phyloP scores from a whole-genome alignment of 2,797 vertebrate species.

The Pipistrellus kuhlii region DNA sequence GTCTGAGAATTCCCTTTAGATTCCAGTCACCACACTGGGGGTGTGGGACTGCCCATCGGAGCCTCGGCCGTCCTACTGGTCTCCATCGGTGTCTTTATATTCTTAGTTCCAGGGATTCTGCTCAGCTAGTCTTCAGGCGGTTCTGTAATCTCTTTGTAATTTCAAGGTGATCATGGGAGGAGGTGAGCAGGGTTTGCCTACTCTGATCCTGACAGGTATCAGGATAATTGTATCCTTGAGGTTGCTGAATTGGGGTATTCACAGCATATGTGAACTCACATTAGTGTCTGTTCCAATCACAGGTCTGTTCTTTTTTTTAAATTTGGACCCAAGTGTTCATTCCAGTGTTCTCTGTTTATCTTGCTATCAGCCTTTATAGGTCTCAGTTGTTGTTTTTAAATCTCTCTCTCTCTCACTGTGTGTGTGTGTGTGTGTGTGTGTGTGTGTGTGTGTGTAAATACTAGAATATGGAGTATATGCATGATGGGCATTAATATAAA shows the following conservation, averaged over 20 bases:
- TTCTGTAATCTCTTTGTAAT: not conserved
- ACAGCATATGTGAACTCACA: not conserved
- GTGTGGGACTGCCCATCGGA: not conserved
- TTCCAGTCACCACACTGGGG: not conserved
- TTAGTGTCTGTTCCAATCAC: not conserved
- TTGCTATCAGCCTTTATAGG: not conserved
- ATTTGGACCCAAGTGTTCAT: constrained; percentile 36
- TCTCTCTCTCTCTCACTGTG: too few species aligned
- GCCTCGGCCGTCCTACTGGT: not conserved
- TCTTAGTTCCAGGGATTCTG: not conserved
- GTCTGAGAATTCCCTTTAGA: not conserved
- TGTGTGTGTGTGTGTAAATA: not conserved
- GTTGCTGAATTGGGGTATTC: not conserved
- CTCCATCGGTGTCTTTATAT: not conserved
- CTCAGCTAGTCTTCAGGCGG: not conserved
- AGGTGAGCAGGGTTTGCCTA: not conserved
- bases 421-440: too few species aligned
- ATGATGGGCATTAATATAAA: constrained; percentile 10
- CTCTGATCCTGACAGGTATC: not conserved
- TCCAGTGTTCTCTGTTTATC: not conserved
- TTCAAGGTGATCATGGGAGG: not conserved
- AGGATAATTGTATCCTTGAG: not conserved
- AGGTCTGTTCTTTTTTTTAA: constrained; percentile 32
- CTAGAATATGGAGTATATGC: not conserved
- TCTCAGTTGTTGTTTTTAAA: not conserved